Base-by-base conservation (phyloP, 1,140 invertebrate species). In the Drosophila ambigua region DNA sequence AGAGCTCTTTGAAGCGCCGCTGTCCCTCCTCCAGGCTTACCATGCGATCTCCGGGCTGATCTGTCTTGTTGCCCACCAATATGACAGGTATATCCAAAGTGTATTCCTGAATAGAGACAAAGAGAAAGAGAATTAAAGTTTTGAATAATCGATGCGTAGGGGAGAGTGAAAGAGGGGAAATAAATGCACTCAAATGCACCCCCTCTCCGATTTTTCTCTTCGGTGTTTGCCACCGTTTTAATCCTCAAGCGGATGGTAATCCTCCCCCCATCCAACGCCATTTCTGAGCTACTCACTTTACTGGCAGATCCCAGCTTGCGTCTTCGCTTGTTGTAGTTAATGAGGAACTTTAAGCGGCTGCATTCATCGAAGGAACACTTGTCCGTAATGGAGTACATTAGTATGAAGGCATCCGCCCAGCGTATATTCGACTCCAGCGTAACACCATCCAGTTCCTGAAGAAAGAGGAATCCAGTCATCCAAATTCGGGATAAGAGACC, bases 301-400 rank as follows among this genome's bases (percentile, higher is more conserved):
- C 91, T 92, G 51, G 83, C 55, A 4, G 92, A 93, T 2, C 93
- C 93, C 11, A 95, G 92, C 71, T 95, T 93, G 58, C 95, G 93
- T 77, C 95, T 93, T 23, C 95, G 92, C 78, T 96, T 96, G 85
- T 95, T 96, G 79, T 96, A 96, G 79, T 95, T 95, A 67, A 96
- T 96, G 46, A 97, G 93, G 80, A 96, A 96, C 84, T 96, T 95
- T 2, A 97, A 92, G 4, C 96, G 94, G 83, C 96, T 96, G 81
- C 95, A 96, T 84, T 97, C 96, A 85, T 97, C 96, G 91, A 97
- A 97, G 26, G 96, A 97, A 73, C 95, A 95, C 72, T 96, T 96
- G 87, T 97, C 96, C 4, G 96, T 96, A 3, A 97, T 95, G 0
- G 96, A 96, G 87, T 97, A 97, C 91, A 97, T 96, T 2, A 97